Conservation (phyloP, 2,113 vertebrate genomes). For the Pollimyrus isidori region DNA sequence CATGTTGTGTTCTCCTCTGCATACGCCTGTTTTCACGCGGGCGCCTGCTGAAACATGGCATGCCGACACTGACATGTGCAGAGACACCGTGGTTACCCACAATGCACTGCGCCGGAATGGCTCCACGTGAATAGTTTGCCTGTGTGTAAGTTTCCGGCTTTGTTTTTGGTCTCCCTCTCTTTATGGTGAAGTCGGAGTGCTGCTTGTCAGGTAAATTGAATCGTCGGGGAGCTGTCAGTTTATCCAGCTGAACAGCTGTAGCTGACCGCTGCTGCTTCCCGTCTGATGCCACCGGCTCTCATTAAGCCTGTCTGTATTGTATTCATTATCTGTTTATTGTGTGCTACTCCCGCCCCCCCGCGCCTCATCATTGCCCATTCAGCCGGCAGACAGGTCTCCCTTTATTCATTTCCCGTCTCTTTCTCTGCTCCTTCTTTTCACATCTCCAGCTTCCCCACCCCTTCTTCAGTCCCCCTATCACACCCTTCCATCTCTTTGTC, state of each 20-base stretch:
- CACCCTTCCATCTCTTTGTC: not conserved
- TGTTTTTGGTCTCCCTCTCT: not conserved
- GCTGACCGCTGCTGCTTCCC: not conserved
- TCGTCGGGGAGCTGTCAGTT: constrained; percentile 31
- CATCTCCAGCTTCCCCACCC: not conserved
- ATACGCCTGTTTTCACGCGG: not conserved
- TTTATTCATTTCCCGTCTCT: not conserved
- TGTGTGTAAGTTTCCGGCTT: not conserved
- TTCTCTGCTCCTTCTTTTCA: not conserved
- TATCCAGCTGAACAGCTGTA: constrained; percentile 22
- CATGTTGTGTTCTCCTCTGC: not conserved
- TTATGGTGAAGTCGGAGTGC: not conserved
- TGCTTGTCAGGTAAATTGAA: constrained; percentile 29
- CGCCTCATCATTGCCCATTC: not conserved
- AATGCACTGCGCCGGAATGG: not conserved
- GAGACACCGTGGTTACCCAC: not conserved
- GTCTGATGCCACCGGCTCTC: not conserved
- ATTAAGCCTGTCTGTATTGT: constrained; percentile 10
- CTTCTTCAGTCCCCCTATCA: not conserved
- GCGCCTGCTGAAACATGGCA: not conserved
- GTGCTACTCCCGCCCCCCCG: not conserved
- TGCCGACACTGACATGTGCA: not conserved
- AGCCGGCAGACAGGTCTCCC: constrained; percentile 9
- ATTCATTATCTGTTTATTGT: not conserved
- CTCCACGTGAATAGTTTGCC: not conserved